These are phyloP conservation scores for Temnothorax unifasciatus DNA, from an alignment of 2,888 invertebrate species.

Conservation along the genomic window DNA sequence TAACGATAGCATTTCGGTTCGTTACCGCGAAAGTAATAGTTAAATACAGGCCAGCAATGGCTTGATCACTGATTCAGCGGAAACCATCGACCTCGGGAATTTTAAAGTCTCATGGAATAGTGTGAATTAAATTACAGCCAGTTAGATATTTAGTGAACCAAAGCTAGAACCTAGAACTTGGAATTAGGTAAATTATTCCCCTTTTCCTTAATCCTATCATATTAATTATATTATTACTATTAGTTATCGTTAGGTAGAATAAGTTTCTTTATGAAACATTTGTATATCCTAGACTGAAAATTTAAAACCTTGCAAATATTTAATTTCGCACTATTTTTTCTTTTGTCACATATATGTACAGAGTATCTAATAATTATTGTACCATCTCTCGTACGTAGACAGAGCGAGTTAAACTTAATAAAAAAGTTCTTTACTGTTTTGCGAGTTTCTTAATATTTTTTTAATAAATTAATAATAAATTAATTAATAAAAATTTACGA, in stretches of 20 bases:
- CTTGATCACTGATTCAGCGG: slow-evolving; percentile 38
- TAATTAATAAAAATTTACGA: too few species aligned
- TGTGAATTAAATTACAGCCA: slow-evolving; percentile 9
- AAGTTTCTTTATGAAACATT: background rate
- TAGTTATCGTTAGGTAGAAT: background rate
- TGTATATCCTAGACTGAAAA: background rate
- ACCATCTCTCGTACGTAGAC: too few species aligned
- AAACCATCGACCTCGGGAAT: slow-evolving; percentile 12
- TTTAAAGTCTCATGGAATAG: slow-evolving; percentile 9
- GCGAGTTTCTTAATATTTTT: too few species aligned
- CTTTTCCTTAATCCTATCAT: background rate
- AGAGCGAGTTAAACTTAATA: too few species aligned
- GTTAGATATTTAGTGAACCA: background rate
- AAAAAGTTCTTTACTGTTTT: too few species aligned
- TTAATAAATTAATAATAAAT: too few species aligned
- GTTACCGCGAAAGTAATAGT: slow-evolving; percentile 51
- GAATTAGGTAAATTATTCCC: background rate
- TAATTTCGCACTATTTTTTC: background rate
- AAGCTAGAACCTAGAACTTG: background rate
- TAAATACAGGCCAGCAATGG: slow-evolving; percentile 32
- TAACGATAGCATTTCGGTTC: slow-evolving; percentile 48
- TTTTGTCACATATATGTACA: background rate
- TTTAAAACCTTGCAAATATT: background rate
- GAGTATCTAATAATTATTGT: too few species aligned
- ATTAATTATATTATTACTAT: background rate